phyloP scores from a whole-genome alignment of 2,113 vertebrate species.

The Pterocles gutturalis region DNA sequence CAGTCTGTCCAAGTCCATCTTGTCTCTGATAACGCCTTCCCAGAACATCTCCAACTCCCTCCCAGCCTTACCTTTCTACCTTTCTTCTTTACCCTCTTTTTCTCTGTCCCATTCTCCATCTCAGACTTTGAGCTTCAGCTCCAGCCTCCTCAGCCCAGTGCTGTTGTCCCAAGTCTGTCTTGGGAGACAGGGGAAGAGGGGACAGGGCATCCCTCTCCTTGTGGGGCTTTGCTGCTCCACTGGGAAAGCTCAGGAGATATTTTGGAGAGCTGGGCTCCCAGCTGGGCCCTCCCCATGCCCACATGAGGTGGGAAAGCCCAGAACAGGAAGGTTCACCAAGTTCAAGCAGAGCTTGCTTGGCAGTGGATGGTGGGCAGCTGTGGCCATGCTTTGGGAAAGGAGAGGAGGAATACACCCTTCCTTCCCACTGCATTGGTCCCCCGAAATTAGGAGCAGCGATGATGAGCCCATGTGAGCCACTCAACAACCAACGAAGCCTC shows the following conservation, averaged over 20 bases:
- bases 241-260: background rate
- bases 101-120: background rate
- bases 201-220: background rate
- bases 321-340: background rate
- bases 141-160: background rate
- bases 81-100: background rate
- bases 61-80: background rate
- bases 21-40: background rate
- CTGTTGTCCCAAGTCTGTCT: background rate
- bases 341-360: background rate
- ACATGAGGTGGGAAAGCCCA: background rate
- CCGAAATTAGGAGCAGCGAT: background rate
- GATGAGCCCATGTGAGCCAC: background rate
- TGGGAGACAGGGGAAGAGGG: background rate
- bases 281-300: background rate
- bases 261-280: background rate
- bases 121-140: background rate
- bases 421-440: background rate
- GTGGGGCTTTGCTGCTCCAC: background rate
- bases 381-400: background rate
- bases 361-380: accelerated
- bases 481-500: background rate
- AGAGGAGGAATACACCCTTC: background rate
- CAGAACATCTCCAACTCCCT: background rate
- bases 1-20: background rate